Evolutionary conservation across 2,888 invertebrate genomes (phyloP).

Genomic region (Eristalis tenax): DNA sequence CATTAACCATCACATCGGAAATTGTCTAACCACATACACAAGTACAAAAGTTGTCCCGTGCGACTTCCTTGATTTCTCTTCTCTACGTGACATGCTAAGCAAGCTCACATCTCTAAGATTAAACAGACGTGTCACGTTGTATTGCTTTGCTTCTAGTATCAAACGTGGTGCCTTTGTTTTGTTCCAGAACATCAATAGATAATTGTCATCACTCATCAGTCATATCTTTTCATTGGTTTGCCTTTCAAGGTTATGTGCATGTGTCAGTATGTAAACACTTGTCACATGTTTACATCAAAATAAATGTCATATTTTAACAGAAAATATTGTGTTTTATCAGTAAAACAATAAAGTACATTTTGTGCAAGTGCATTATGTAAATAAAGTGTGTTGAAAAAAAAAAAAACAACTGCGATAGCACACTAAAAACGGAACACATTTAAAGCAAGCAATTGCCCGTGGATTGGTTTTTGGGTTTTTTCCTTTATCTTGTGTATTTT

Average conservation of each 20-base stretch:
- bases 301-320: neutral
- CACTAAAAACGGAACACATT: neutral
- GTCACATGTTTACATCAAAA: neutral
- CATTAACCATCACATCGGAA: neutral
- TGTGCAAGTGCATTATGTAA: neutral
- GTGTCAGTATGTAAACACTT: too few species aligned
- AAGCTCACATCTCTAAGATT: neutral
- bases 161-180: neutral
- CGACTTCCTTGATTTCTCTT: neutral
- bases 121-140: neutral
- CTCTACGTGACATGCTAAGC: neutral
- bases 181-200: neutral
- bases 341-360: neutral
- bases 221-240: neutral
- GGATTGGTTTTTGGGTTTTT: neutral
- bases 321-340: neutral
- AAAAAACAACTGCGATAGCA: neutral
- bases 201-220: neutral
- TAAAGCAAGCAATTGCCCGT: constrained; percentile 14
- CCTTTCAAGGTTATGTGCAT: neutral
- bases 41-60: neutral
- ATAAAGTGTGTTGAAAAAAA: neutral
- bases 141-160: neutral
- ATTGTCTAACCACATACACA: neutral
- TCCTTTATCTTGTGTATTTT: constrained; percentile 21